Evolutionary conservation across 1,140 invertebrate species (phyloP).

Genomic region (Colletes latitarsis): DNA sequence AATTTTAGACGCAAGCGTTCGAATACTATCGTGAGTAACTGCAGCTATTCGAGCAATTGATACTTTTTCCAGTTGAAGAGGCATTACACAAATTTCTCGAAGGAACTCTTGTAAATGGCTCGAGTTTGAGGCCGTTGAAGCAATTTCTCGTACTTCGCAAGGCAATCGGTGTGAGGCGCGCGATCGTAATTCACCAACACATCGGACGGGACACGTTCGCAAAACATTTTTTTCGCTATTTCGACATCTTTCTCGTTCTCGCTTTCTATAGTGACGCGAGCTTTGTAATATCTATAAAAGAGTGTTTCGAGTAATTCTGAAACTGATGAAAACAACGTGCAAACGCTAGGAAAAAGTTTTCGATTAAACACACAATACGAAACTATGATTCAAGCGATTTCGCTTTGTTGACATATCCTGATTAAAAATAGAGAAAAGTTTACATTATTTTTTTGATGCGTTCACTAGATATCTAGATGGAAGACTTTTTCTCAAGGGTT

Average conservation of each 20-base stretch:
- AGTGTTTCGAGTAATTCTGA: neutral
- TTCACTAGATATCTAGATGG: too few species aligned
- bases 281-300: slow-evolving; percentile 78
- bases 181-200: slow-evolving; percentile 69
- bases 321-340: slow-evolving; percentile 14
- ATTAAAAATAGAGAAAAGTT: too few species aligned
- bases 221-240: slow-evolving; percentile 77
- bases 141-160: slow-evolving; percentile 68
- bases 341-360: neutral
- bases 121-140: slow-evolving; percentile 52
- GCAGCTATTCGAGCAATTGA: slow-evolving; percentile 29
- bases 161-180: slow-evolving; percentile 58
- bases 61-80: slow-evolving; percentile 39
- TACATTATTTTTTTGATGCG: too few species aligned
- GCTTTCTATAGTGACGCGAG: slow-evolving; percentile 81
- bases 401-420: too few species aligned
- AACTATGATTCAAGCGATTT: too few species aligned
- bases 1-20: too few species aligned
- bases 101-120: slow-evolving; percentile 61
- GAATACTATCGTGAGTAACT: too few species aligned
- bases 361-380: too few species aligned
- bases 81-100: slow-evolving; percentile 66
- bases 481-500: too few species aligned
- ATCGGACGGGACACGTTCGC: slow-evolving; percentile 69
- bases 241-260: slow-evolving; percentile 70